Evolutionary conservation across 2,113 vertebrate species (phyloP), one percentile per base, ranked within the genome.

Genomic region (Cyphomyrus plagiostoma): DNA sequence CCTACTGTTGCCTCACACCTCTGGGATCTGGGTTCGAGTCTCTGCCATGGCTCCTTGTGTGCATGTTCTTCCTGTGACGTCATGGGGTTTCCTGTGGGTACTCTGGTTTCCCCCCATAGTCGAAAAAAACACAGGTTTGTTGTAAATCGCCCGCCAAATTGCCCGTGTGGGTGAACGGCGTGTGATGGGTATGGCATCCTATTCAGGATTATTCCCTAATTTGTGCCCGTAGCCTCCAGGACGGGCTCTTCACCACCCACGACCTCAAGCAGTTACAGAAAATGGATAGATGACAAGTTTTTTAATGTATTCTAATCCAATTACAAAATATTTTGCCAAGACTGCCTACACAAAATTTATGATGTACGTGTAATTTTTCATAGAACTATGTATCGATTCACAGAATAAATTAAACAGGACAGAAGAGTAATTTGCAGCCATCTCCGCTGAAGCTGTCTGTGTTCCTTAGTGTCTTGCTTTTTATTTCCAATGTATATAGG

Each of bases 401-500:
- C 58, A n/a, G 58, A 3, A 4, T 26, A 30, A 30, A 10, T 70
- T 30, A 70, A 26, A 66, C n/a, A 0, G n/a, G n/a, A 30, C 62
- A 4, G 62, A 70, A 26, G n/a, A 13, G n/a, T 70, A 9, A 4
- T 70, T 70, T 70, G 62, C 26, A 13, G 62, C 3, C 10, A 10
- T 30, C n/a, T 13, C 26, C 3, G 9, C 26, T 70, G 62, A 30
- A 70, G n/a, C 62, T 30, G 26, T 30, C 62, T 13, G 62, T 30
- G 62, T 70, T 13, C 10, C 10, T 70, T 30, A 70, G 62, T 87
- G 26, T 95, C 88, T 92, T 70, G 83, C 3, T 86, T 8, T 49
- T 39, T 35, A 3, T 35, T 53, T 19, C 50, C 50, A 21, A 6
- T 86, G 83, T 95, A 93, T 35, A 93, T 23, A 99, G 98, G 98